Base-by-base conservation (phyloP, 2,113 vertebrate genomes). In the Ochotona princeps region DNA sequence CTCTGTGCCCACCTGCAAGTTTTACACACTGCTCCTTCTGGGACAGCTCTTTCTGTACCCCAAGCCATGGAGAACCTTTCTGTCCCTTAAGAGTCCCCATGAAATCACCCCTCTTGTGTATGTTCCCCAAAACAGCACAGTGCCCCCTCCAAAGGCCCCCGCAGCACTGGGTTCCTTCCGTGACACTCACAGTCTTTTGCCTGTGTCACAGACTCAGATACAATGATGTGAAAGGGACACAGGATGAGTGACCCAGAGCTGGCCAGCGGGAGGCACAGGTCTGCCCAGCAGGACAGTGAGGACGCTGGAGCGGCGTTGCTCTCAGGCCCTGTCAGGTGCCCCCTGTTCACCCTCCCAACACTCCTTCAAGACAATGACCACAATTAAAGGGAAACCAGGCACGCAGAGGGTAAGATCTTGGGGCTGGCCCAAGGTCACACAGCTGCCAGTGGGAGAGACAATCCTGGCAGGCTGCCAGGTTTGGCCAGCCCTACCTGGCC, bases 131-230 rank as follows among this genome's bases (percentile, higher is more conserved):
- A 7, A 3, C 6, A 0, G 6, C 1, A 4, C 8, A 1, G 25
- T 2, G 0, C 25, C 38, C 25, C 38, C 35, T 20, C 10, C 38
- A 1, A 3, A 0, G 0, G 3, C 20, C 2, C 1, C 17, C 17
- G 0, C 0, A 13, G 4, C 7, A 0, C 73, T 6, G 26, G 26
- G 32, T 74, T 63, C 35, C 23, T 72, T 35, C n/a, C 38, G 7
- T 4, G 61, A 18, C 15, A 1, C 5, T 1, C n/a, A n/a, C 28
- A 26, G 2, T 28, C 67, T 47, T 61, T 57, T 47, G 7, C 14
- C 5, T 14, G 0, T 73, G 7, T 44, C n/a, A n/a, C 17, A 32
- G 13, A 66, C 54, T 32, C 23, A 12, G 66, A 7, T 35, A 28
- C 1, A 20, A n/a, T 6, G 65, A 10, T 8, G 8, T 4, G 17